Evolutionary conservation across 2,113 vertebrate species (phyloP).

Genomic region (Rhinoderma darwinii): DNA sequence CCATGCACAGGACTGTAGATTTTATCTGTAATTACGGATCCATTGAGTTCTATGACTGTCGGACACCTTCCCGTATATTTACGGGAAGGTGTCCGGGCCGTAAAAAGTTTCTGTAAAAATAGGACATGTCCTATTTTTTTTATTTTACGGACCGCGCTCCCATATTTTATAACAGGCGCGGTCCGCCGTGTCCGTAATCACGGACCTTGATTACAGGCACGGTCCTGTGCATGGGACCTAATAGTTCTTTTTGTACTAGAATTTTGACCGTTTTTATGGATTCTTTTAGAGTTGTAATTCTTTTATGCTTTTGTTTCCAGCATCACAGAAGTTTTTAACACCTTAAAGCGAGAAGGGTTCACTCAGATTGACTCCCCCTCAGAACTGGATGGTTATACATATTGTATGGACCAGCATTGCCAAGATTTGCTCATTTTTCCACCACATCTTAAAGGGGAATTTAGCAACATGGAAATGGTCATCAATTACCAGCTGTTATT

Average conservation of each 20-base stretch:
- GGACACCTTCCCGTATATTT: too few relatives aligned
- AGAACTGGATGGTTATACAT: constrained; percentile 72
- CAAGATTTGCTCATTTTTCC: constrained; percentile 84
- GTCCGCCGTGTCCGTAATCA: too few relatives aligned
- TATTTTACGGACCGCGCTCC: too few relatives aligned
- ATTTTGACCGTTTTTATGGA: neutral
- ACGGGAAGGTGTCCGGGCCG: too few relatives aligned
- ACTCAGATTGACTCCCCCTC: constrained; percentile 74
- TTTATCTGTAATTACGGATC: too few relatives aligned
- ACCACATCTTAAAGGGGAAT: constrained; percentile 76
- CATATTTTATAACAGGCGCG: too few relatives aligned
- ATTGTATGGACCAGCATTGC: constrained; percentile 85
- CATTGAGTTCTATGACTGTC: too few relatives aligned
- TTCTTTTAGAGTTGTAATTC: neutral
- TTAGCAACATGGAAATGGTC: constrained; percentile 77
- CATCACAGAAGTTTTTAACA: constrained; percentile 76
- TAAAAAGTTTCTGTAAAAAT: too few relatives aligned
- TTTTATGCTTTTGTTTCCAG: constrained; percentile 70
- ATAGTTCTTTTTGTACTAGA: neutral
- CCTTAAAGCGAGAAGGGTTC: constrained; percentile 78
- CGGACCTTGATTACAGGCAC: too few relatives aligned
- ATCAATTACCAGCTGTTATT: constrained; percentile 80
- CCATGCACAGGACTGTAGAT: too few relatives aligned
- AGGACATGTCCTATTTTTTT: too few relatives aligned
- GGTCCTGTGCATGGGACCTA: too few relatives aligned